Evolutionary conservation across 2,888 invertebrate species (phyloP).

Genomic region (Cerceris rybyensis): DNA sequence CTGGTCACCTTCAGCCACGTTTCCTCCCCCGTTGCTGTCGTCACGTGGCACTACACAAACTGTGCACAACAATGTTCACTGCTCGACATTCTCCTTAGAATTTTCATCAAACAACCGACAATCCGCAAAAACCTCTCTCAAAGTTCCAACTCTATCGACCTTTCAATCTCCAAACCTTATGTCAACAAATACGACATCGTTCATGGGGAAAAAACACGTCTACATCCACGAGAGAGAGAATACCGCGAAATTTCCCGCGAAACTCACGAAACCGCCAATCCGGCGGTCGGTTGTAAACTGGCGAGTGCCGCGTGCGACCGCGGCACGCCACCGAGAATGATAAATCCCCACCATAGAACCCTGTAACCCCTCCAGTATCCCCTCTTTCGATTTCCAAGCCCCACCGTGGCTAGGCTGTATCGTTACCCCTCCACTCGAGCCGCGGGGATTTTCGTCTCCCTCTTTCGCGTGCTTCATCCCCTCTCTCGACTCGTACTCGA

Average conservation of each 20-base stretch:
- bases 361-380: conserved; percentile 23
- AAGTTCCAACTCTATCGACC: too few relatives aligned
- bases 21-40: conserved; percentile 24
- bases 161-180: not conserved
- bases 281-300: conserved; percentile 80
- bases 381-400: conserved; percentile 22
- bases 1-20: conserved; percentile 11
- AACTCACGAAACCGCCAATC: conserved; percentile 68
- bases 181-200: not conserved
- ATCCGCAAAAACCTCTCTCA: too few relatives aligned
- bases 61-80: conserved; percentile 58
- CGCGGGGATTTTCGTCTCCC: not conserved
- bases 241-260: conserved; percentile 22
- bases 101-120: conserved; percentile 10
- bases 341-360: conserved; percentile 62
- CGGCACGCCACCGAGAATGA: conserved; percentile 77
- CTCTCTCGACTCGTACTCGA: conserved; percentile 5
- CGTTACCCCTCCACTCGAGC: conserved; percentile 25
- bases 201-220: not conserved
- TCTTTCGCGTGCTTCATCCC: conserved; percentile 3
- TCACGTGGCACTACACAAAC: conserved; percentile 67
- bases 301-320: conserved; percentile 81
- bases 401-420: conserved; percentile 13
- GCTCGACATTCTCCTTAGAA: conserved; percentile 22
- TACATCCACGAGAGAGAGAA: conserved; percentile 7